Conservation (phyloP, 2,888 invertebrate species). For the Calameuta idolon region DNA sequence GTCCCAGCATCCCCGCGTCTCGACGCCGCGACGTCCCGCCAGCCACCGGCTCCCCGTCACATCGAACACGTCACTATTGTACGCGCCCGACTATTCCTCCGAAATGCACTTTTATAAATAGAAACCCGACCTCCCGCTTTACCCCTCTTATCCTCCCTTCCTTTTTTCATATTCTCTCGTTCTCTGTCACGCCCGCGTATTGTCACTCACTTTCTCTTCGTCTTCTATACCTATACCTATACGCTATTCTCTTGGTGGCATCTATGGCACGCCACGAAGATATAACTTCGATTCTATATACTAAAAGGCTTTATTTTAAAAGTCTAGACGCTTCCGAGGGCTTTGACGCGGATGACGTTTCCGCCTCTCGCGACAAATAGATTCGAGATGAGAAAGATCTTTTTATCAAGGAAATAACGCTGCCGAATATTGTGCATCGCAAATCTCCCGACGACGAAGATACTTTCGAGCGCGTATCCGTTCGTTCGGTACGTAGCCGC, state of each 20-base stretch:
- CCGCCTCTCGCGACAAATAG: background rate
- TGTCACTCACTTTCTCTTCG: background rate
- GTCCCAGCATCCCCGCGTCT: slow-evolving; percentile 35
- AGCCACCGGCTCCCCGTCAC: slow-evolving; percentile 27
- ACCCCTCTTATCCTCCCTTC: background rate
- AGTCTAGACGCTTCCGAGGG: background rate
- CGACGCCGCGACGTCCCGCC: slow-evolving; percentile 25
- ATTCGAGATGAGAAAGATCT: background rate
- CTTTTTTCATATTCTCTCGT: background rate
- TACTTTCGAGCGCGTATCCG: background rate
- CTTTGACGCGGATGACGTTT: background rate
- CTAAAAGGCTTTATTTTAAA: slow-evolving; percentile 25
- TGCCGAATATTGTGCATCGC: background rate
- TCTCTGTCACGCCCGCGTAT: background rate
- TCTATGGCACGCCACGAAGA: background rate
- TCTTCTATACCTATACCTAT: background rate
- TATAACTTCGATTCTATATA: background rate
- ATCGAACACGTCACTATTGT: slow-evolving; percentile 45
- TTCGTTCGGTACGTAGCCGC: background rate
- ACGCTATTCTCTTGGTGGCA: background rate
- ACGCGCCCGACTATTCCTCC: slow-evolving; percentile 35
- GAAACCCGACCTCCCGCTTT: slow-evolving; percentile 11
- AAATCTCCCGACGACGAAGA: background rate
- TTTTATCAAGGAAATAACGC: background rate
- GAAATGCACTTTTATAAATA: slow-evolving; percentile 52